These are phyloP conservation scores for Baccha elongata DNA, from an alignment of 2,888 invertebrate genomes.

Conservation along the genomic window DNA sequence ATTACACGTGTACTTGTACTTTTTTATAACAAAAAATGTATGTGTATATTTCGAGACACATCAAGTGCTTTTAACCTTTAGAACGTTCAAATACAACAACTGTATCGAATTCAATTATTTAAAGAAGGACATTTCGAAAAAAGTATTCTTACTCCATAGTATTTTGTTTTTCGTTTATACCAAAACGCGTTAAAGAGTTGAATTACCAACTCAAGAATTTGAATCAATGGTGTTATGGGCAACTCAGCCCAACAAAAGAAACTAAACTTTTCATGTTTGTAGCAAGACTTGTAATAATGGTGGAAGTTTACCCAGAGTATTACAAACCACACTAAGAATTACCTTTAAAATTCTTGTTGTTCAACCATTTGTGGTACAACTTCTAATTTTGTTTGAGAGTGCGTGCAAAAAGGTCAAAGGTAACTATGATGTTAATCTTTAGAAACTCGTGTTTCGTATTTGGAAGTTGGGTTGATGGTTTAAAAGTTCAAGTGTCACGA, in stretches of 20 bases:
- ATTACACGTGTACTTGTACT: constrained; percentile 14
- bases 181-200: background rate
- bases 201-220: constrained; percentile 11
- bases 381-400: background rate
- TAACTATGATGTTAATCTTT: background rate
- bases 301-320: background rate
- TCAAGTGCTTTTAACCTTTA: constrained; percentile 65
- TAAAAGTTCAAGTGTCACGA: constrained; percentile 28
- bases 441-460: constrained; percentile 2
- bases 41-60: background rate
- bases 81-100: constrained; percentile 43
- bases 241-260: background rate
- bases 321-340: background rate
- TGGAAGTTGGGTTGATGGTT: background rate
- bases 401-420: constrained; percentile 9
- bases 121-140: constrained; percentile 45
- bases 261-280: background rate
- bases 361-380: background rate
- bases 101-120: constrained; percentile 67
- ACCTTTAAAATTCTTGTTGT: background rate
- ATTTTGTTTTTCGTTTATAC: constrained; percentile 33
- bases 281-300: background rate
- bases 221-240: background rate
- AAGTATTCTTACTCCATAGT: constrained; percentile 40
- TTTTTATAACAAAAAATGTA: background rate